Base-by-base conservation (phyloP, 2,113 vertebrate species). In the Xenopus tropicalis region DNA sequence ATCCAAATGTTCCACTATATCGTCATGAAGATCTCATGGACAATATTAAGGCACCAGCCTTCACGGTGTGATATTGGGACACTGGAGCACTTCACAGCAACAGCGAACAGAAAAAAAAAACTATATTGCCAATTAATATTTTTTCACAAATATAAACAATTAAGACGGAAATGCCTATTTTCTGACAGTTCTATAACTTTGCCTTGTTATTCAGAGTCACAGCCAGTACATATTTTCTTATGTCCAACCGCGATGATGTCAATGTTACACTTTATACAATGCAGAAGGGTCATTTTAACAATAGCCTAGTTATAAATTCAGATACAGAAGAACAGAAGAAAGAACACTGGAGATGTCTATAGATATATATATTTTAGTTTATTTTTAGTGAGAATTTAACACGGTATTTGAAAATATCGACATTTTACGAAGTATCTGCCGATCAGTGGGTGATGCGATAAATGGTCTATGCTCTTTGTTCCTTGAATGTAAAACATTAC, bases 171-270 rank as follows among this genome's bases (percentile, higher is more conserved):
- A 48, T 37, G 29, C 29, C 29, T 48, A 48, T 48, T 48, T 48
- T 48, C 46, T 48, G 46, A 48, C 29, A 37, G 29, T 37, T 37
- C 29, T 37, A 37, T 37, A 37, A 37, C 29, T 78, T 84, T 79
- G 78, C 80, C 83, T 82, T 84, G 72, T 37, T 72, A 74, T 65
- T 63, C 70, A 73, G 83, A 83, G 81, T 78, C 77, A 80, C 21
- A 29, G 72, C 75, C 71, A 75, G 64, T 73, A 71, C 66, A 10
- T 70, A 79, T 58, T 78, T 87, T 79, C 80, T 84, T 83, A 80
- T 80, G 14, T 77, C 62, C 59, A 72, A 29, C 37, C 61, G 61
- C 3, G 0, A 79, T 66, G 81, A 85, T 86, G 86, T 84, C 82
- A 86, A 69, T 78, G 66, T 61, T 43, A 80, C 70, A 66, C 80